A percentile compares a stretch with the other conserved stretches of the same genome.
Conservation (phyloP, 2,113 vertebrate species). For the Polypterus senegalus region DNA sequence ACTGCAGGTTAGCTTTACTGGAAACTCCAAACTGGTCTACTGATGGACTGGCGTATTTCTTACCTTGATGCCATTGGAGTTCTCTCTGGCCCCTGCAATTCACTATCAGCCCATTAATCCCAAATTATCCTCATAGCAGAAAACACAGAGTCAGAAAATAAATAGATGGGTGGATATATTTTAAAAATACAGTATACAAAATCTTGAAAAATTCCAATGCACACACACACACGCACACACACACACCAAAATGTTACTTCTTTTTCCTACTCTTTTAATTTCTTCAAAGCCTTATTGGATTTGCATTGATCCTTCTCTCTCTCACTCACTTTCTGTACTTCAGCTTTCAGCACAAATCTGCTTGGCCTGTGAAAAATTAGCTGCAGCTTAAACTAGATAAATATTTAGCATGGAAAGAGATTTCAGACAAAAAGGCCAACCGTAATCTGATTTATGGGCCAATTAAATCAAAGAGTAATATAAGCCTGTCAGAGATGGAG, state of each 20-base stretch:
- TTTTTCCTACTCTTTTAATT: conserved; percentile 10
- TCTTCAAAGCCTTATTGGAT: background rate
- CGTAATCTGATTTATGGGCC: background rate
- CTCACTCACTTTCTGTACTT: conserved; percentile 9
- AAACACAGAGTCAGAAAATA: too few relatives aligned
- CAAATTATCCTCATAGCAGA: too few relatives aligned
- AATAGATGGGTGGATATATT: too few relatives aligned
- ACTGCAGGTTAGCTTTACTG: too few relatives aligned
- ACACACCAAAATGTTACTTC: background rate
- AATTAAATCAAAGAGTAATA: background rate
- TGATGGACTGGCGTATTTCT: too few relatives aligned
- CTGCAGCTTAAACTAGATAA: background rate
- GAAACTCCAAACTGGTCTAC: too few relatives aligned
- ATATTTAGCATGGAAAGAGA: background rate
- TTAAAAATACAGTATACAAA: too few relatives aligned
- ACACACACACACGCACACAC: background rate
- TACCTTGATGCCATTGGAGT: too few relatives aligned
- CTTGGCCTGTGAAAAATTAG: background rate
- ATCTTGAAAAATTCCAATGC: too few relatives aligned
- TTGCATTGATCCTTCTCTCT: conserved; percentile 8
- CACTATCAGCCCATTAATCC: too few relatives aligned
- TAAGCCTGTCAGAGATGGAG: background rate
- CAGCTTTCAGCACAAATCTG: background rate
- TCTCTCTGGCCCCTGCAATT: too few relatives aligned
- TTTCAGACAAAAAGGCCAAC: background rate